These are phyloP conservation scores for Caenorhabditis wallacei DNA, from an alignment of 2,888 invertebrate genomes.

Conservation along the genomic window DNA sequence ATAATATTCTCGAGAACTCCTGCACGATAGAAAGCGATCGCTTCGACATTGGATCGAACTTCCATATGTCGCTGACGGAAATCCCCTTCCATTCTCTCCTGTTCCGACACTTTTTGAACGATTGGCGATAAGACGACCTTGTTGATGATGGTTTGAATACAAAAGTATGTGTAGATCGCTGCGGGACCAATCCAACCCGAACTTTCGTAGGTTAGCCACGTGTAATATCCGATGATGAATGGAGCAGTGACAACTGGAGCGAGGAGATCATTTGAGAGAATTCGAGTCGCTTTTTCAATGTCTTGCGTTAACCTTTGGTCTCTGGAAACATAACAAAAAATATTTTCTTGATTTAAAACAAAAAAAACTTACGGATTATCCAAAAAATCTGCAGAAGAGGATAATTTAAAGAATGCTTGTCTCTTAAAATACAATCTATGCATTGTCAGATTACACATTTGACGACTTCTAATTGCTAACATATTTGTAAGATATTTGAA, in stretches of 20 bases:
- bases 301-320: slow-evolving; percentile 86
- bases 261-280: slow-evolving; percentile 84
- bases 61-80: slow-evolving; percentile 84
- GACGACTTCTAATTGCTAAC: slow-evolving; percentile 85
- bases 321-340: slow-evolving; percentile 79
- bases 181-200: slow-evolving; percentile 86
- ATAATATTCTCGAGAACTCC: slow-evolving; percentile 81
- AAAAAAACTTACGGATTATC: slow-evolving; percentile 85
- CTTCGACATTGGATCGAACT: slow-evolving; percentile 80
- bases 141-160: slow-evolving; percentile 85
- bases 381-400: slow-evolving; percentile 83
- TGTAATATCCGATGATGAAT: slow-evolving; percentile 86
- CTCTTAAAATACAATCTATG: slow-evolving; percentile 85
- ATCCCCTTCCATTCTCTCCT: slow-evolving; percentile 86
- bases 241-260: slow-evolving; percentile 84
- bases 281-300: slow-evolving; percentile 85
- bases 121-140: slow-evolving; percentile 86
- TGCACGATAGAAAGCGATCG: slow-evolving; percentile 81
- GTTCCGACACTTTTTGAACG: slow-evolving; percentile 85
- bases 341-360: background rate
- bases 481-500: slow-evolving; percentile 84
- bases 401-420: slow-evolving; percentile 85
- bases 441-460: slow-evolving; percentile 84
- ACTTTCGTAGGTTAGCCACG: slow-evolving; percentile 85
- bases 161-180: slow-evolving; percentile 85